Conservation (phyloP, 2,113 vertebrate species). For the Ptychochromis oligacanthus region DNA sequence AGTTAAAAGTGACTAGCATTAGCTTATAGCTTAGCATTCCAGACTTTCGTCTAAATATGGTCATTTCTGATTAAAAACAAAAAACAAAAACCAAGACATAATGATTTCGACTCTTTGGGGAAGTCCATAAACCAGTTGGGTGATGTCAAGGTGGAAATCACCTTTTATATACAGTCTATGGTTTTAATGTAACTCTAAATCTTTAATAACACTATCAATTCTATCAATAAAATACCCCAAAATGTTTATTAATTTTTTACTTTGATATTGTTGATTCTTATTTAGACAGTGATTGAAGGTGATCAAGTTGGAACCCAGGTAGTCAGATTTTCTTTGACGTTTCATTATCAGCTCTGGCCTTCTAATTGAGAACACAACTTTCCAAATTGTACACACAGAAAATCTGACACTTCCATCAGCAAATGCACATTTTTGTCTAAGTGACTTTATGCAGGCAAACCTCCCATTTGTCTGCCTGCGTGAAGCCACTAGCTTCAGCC, state of each 20-base stretch:
- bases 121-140: background rate
- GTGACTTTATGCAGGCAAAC: background rate
- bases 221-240: background rate
- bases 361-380: background rate
- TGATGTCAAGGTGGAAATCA: background rate
- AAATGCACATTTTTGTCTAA: background rate
- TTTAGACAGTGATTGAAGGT: background rate
- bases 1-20: too few relatives aligned
- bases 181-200: background rate
- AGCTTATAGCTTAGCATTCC: background rate
- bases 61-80: background rate
- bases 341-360: background rate
- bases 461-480: background rate
- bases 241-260: too few relatives aligned
- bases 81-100: background rate
- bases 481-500: background rate
- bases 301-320: background rate
- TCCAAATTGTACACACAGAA: background rate
- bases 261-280: background rate
- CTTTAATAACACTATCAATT: background rate
- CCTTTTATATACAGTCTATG: background rate
- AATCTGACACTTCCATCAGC: background rate
- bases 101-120: background rate
- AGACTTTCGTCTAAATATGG: background rate
- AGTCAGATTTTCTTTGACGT: background rate